Percentiles rank a stretch among this genome's conserved stretches.
phyloP scores from a whole-genome alignment of 2,888 invertebrate genomes.

The Noctua janthina region DNA sequence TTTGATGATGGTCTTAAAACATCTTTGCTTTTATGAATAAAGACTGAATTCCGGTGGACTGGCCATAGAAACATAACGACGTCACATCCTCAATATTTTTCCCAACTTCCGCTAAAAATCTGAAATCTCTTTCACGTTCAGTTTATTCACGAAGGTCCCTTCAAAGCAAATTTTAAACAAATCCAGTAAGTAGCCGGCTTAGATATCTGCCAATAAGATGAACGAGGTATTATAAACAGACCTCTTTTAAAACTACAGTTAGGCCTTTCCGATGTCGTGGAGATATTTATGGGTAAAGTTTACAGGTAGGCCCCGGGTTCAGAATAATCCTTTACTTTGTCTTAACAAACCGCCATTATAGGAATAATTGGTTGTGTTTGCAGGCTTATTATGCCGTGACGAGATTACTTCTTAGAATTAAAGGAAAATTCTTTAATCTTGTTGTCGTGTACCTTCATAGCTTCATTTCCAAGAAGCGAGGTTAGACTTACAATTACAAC shows the following conservation, averaged over 20 bases:
- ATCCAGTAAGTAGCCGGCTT: slow-evolving; percentile 17
- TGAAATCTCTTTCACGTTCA: background rate
- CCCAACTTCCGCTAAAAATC: background rate
- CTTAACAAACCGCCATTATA: slow-evolving; percentile 41
- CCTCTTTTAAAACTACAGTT: slow-evolving; percentile 44
- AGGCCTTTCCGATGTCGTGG: slow-evolving; percentile 38
- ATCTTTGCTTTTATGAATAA: background rate
- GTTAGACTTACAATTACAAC: background rate
- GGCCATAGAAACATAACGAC: background rate
- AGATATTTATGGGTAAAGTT: slow-evolving; percentile 62
- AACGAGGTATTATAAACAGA: slow-evolving; percentile 31
- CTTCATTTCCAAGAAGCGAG: background rate
- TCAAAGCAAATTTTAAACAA: slow-evolving; percentile 6
- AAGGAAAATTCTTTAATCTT: background rate
- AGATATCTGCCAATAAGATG: slow-evolving; percentile 34
- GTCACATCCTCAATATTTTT: background rate
- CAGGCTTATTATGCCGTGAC: slow-evolving; percentile 8
- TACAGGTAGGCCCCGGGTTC: slow-evolving; percentile 36
- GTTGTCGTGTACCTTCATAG: background rate
- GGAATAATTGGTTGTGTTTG: slow-evolving; percentile 44
- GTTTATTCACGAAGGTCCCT: background rate
- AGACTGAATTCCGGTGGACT: background rate
- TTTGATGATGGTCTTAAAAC: background rate
- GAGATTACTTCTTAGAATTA: slow-evolving; percentile 10
- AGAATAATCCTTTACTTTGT: slow-evolving; percentile 53